Conservation (phyloP, 2,797 vertebrate genomes). For the Clamator glandarius region DNA sequence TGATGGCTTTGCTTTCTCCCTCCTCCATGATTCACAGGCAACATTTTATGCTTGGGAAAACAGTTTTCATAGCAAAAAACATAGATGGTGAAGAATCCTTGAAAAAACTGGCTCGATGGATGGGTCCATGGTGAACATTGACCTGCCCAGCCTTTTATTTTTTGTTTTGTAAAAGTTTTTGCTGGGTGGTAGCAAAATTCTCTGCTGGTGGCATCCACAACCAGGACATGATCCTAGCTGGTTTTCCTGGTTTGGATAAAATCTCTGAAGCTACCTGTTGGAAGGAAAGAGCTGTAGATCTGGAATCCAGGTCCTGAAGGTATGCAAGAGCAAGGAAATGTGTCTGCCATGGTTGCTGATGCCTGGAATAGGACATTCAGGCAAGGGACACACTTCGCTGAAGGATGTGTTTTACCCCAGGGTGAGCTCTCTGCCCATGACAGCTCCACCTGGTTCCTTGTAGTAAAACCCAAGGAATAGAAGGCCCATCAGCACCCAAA, state of each 20-base stretch:
- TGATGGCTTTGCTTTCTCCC: not conserved
- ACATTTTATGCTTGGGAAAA: not conserved
- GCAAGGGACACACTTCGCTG: accelerated
- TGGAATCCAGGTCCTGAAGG: not conserved
- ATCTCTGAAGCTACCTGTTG: not conserved
- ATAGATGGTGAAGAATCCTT: not conserved
- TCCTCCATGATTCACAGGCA: not conserved
- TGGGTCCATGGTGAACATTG: not conserved
- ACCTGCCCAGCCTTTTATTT: too few relatives aligned
- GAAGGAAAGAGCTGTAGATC: not conserved
- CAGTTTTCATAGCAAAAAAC: not conserved
- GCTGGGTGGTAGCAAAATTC: not conserved
- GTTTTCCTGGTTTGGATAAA: not conserved
- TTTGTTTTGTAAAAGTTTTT: not conserved
- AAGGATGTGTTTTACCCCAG: not conserved
- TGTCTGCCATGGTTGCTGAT: constrained; percentile 25
- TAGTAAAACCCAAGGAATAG: not conserved
- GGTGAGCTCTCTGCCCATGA: not conserved
- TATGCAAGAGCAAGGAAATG: not conserved
- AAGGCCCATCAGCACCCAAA: not conserved
- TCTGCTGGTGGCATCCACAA: not conserved
- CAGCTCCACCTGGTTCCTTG: not conserved
- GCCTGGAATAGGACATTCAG: not conserved
- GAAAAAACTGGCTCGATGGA: not conserved
- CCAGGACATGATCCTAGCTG: not conserved